Evolutionary conservation across 2,797 vertebrate genomes (phyloP).

Genomic region (Tangara arthus): DNA sequence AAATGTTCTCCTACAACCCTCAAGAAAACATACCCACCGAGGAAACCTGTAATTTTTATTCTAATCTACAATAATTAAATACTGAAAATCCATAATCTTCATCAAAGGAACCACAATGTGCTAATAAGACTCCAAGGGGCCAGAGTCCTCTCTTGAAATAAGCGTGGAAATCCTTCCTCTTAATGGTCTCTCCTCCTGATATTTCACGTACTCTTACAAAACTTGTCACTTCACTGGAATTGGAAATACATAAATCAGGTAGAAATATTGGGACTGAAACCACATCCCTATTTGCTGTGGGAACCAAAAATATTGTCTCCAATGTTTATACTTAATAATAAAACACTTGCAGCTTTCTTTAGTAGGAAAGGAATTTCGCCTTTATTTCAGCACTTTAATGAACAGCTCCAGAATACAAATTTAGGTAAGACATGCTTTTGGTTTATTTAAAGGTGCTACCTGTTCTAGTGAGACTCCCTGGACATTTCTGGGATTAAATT

Average conservation of each 20-base stretch:
- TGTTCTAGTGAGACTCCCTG: not conserved
- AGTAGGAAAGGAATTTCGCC: not conserved
- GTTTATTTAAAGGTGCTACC: not conserved
- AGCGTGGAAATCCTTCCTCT: not conserved
- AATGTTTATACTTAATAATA: not conserved
- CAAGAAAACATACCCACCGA: not conserved
- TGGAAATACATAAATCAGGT: not conserved
- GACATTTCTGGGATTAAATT: not conserved
- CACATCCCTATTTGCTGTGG: not conserved
- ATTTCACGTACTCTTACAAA: not conserved
- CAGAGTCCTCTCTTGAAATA: not conserved
- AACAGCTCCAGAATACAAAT: not conserved
- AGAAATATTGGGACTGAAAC: rapidly evolving
- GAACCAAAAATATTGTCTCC: not conserved
- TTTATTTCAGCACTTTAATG: not conserved
- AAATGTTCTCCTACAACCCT: not conserved
- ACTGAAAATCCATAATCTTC: not conserved
- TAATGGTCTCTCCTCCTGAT: not conserved
- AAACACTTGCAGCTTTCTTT: not conserved
- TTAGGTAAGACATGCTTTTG: not conserved
- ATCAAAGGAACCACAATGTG: not conserved
- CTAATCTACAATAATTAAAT: not conserved
- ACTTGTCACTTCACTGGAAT: not conserved
- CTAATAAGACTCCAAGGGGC: not conserved
- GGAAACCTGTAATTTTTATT: not conserved